phyloP scores from a whole-genome alignment of 2,888 invertebrate species.

The Liposcelis brunnea region DNA sequence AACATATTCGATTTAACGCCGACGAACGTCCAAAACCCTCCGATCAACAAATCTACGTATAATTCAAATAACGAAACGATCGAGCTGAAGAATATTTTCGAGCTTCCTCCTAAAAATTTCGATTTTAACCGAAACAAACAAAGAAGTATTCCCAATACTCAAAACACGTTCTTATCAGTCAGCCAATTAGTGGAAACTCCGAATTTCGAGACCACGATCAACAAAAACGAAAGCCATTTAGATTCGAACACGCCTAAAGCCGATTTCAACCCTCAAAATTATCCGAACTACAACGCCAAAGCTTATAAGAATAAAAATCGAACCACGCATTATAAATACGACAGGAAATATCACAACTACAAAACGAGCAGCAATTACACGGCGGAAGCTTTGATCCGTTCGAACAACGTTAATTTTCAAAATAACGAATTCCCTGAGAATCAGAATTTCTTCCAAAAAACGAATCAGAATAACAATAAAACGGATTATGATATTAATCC shows the following conservation, averaged over 20 bases:
- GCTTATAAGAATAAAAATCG: slow-evolving; percentile 16
- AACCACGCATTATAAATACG: slow-evolving; percentile 6
- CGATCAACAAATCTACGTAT: no score
- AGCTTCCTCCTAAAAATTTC: background rate
- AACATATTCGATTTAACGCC: background rate
- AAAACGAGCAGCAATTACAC: slow-evolving; percentile 6
- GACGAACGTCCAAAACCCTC: background rate
- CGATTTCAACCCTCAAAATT: no score
- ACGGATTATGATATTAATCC: no score
- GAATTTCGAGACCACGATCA: background rate
- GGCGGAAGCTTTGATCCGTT: slow-evolving; percentile 9
- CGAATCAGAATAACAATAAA: no score
- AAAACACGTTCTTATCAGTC: slow-evolving; percentile 38
- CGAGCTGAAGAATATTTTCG: slow-evolving; percentile 5
- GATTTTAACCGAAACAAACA: slow-evolving; percentile 7
- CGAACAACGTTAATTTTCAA: background rate
- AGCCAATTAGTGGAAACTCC: slow-evolving; percentile 37
- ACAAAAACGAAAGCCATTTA: background rate
- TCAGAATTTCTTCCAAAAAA: no score
- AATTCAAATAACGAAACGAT: no score
- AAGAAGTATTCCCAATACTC: slow-evolving; percentile 22
- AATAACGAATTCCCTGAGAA: no score
- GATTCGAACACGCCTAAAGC: no score
- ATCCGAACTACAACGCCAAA: slow-evolving; percentile 10
- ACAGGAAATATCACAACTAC: background rate